Evolutionary conservation across 2,888 invertebrate genomes (phyloP).

Genomic region (Maniola hyperantus): DNA sequence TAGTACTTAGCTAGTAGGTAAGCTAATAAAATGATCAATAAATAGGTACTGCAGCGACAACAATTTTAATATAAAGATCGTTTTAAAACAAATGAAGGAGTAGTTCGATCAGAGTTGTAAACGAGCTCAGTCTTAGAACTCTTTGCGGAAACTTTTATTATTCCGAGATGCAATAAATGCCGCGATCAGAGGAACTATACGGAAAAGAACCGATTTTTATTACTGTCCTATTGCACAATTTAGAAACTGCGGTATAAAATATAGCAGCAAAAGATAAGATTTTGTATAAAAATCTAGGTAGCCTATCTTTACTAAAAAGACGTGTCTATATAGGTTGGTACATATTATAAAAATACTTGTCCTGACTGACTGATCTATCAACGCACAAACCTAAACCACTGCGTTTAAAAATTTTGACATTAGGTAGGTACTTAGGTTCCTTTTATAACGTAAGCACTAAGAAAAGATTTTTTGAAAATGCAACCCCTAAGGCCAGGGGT

Average conservation of each 20-base stretch:
- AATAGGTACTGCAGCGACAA: constrained; percentile 24
- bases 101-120: constrained; percentile 58
- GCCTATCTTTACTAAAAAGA: background rate
- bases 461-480: too few relatives aligned
- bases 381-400: too few relatives aligned
- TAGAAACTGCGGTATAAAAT: constrained; percentile 25
- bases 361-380: too few relatives aligned
- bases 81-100: constrained; percentile 41
- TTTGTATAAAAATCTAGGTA: constrained; percentile 7
- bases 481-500: too few relatives aligned
- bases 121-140: constrained; percentile 63
- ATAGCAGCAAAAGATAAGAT: background rate
- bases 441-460: too few relatives aligned
- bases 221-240: constrained; percentile 37
- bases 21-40: background rate
- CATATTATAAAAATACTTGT: too few relatives aligned
- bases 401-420: too few relatives aligned
- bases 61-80: constrained; percentile 38
- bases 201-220: constrained; percentile 63
- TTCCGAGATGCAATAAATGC: constrained; percentile 74
- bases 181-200: constrained; percentile 64
- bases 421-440: too few relatives aligned
- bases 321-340: too few relatives aligned
- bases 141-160: constrained; percentile 68
- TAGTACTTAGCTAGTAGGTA: too few relatives aligned